Conservation (phyloP, 2,797 vertebrate genomes). For the Lindbergichthys nudifrons region DNA sequence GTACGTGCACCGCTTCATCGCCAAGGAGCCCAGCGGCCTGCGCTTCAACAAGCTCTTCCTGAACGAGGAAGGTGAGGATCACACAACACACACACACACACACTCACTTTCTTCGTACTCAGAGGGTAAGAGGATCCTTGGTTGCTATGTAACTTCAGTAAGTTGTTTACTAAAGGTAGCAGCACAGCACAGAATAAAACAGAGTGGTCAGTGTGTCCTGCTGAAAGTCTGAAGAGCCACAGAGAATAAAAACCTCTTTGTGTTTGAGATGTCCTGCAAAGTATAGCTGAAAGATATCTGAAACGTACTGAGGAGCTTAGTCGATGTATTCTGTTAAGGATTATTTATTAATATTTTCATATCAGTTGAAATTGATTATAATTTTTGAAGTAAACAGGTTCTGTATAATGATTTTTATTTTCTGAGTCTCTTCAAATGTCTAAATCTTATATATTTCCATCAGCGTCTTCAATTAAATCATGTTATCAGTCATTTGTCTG, state of each 20-base stretch:
- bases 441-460: no score
- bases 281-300: not conserved
- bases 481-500: no score
- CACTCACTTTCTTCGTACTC: not conserved
- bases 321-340: no score
- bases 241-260: not conserved
- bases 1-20: constrained; percentile 97
- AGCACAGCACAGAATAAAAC: constrained; percentile 1
- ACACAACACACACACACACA: not conserved
- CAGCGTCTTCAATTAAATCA: no score
- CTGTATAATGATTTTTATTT: no score
- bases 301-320: not conserved
- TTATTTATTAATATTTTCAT: no score
- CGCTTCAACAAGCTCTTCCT: constrained; percentile 99
- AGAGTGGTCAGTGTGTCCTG: constrained; percentile 20
- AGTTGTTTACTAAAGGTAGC: constrained; percentile 57
- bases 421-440: no score
- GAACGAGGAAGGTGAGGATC: constrained; percentile 94
- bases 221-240: no score
- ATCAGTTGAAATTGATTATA: no score
- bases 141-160: constrained; percentile 51
- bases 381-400: not conserved
- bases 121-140: constrained; percentile 35
- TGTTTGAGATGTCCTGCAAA: not conserved
- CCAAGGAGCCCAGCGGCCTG: constrained; percentile 97